Percentiles rank a stretch among this genome's conserved stretches.
Conservation (phyloP, 2,797 vertebrate species). For the Ara ararauna region DNA sequence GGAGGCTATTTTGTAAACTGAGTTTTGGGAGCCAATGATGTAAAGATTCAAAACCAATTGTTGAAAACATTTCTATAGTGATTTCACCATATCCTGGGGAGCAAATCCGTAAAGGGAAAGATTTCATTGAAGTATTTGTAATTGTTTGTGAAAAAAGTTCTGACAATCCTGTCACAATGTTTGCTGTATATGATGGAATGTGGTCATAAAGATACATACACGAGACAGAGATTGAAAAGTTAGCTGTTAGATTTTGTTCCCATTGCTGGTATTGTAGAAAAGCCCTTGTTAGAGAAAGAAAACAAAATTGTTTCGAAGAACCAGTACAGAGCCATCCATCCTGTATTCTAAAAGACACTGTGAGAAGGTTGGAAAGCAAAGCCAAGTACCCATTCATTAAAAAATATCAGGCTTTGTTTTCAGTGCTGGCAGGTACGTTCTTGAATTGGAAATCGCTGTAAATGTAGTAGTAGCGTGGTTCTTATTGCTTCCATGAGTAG, state of each 20-base stretch:
- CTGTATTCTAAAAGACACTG: not conserved
- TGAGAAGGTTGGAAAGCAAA: not conserved
- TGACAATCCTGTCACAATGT: not conserved
- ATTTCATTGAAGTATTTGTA: slow-evolving; percentile 1
- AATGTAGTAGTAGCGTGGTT: not conserved
- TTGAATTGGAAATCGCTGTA: not conserved
- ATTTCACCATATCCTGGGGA: not conserved
- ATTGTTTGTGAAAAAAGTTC: not conserved
- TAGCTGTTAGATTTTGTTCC: slow-evolving; percentile 5
- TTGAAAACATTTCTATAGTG: not conserved
- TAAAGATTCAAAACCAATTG: not conserved
- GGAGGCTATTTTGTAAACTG: slow-evolving; percentile 38
- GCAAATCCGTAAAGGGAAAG: not conserved
- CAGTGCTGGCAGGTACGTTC: not conserved
- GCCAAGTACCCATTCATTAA: not conserved
- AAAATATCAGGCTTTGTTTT: not conserved
- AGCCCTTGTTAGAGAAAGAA: not conserved
- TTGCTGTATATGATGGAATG: not conserved
- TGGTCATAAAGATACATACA: not conserved
- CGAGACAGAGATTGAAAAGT: not conserved
- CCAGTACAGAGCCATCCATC: not conserved
- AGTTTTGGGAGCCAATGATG: slow-evolving; percentile 22
- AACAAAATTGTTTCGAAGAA: not conserved
- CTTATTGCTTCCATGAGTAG: not conserved
- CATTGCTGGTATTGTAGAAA: not conserved